These are phyloP conservation scores for Lamproptera curius DNA, from an alignment of 2,888 invertebrate species.

Conservation along the genomic window DNA sequence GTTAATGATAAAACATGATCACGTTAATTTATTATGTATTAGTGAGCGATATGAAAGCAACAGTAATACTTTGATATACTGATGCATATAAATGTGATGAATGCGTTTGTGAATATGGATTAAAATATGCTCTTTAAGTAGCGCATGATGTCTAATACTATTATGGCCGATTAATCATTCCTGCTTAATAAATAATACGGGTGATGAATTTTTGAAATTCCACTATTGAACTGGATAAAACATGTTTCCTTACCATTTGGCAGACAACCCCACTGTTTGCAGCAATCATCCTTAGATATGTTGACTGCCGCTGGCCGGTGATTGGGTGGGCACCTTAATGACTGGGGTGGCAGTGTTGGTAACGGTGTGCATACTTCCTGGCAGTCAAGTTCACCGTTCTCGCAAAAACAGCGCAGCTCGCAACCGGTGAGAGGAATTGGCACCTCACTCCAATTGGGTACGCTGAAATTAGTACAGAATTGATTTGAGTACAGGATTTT, in stretches of 20 bases:
- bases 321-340: constrained; percentile 83
- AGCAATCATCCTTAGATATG: constrained; percentile 87
- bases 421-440: constrained; percentile 90
- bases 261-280: constrained; percentile 86
- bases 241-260: constrained; percentile 51
- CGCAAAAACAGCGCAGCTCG: constrained; percentile 91
- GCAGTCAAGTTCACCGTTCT: constrained; percentile 92
- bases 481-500: not conserved
- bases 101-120: too few relatives aligned
- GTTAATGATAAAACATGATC: not conserved
- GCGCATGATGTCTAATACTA: too few relatives aligned
- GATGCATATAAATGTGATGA: not conserved
- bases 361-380: constrained; percentile 89
- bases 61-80: not conserved
- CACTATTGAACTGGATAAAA: too few relatives aligned
- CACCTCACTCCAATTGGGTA: constrained; percentile 89
- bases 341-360: constrained; percentile 85
- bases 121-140: too few relatives aligned
- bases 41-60: too few relatives aligned
- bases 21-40: too few relatives aligned
- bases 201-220: too few relatives aligned
- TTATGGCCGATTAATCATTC: too few relatives aligned
- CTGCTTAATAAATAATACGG: too few relatives aligned
- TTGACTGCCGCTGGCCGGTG: constrained; percentile 81
- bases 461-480: constrained; percentile 42